phyloP scores from a whole-genome alignment of 2,113 vertebrate genomes.

The Salvator merianae region DNA sequence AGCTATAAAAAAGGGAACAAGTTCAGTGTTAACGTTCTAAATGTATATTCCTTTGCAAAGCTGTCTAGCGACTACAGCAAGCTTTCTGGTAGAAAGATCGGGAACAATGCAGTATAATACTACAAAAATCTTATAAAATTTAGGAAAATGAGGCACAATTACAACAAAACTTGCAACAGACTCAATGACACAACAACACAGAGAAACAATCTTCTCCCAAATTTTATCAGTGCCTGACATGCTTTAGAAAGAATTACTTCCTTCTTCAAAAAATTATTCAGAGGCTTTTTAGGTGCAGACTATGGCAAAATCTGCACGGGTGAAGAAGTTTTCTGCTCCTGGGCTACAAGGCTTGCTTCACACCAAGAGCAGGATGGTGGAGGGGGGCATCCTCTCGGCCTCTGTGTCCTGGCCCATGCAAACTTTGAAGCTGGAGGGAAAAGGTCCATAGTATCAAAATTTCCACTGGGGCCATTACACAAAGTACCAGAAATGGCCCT shows the following conservation, averaged over 20 bases:
- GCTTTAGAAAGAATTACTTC: background rate
- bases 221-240: background rate
- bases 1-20: background rate
- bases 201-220: background rate
- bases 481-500: too few species aligned
- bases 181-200: background rate
- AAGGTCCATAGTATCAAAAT: too few species aligned
- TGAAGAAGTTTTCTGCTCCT: too few species aligned
- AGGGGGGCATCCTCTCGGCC: too few species aligned
- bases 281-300: too few species aligned
- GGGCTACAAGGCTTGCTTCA: too few species aligned
- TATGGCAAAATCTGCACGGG: too few species aligned
- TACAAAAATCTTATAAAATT: background rate
- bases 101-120: too few species aligned
- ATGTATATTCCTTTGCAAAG: background rate
- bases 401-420: too few species aligned
- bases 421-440: too few species aligned
- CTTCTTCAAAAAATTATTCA: background rate
- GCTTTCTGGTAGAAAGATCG: background rate
- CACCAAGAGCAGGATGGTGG: too few species aligned
- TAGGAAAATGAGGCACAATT: background rate
- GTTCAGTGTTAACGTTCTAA: background rate
- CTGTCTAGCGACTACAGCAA: background rate
- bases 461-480: too few species aligned
- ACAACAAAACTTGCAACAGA: background rate